A percentile compares a stretch with the other conserved stretches of the same genome.
Conservation (phyloP, 2,797 vertebrate genomes). For the Vespertilio murinus region DNA sequence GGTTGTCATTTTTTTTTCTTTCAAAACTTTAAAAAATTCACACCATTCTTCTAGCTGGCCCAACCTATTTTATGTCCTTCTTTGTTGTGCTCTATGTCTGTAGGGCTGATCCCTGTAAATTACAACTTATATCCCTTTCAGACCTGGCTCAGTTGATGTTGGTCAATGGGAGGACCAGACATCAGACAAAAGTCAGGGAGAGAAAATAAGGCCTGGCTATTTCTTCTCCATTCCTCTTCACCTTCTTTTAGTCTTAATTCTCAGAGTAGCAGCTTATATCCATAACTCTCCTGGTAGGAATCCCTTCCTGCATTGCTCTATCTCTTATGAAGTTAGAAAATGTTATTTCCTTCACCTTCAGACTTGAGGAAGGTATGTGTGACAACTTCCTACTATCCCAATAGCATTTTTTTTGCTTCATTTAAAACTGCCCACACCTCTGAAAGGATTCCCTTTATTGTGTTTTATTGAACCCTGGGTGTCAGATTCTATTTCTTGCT, state of each 20-base stretch:
- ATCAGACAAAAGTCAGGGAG: background rate
- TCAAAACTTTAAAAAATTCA: slow-evolving; percentile 22
- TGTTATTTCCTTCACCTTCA: background rate
- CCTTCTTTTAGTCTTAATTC: background rate
- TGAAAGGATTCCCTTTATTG: background rate
- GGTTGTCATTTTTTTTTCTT: background rate
- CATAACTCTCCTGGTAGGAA: background rate
- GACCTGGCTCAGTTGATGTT: background rate
- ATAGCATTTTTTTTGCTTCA: background rate
- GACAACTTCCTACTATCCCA: background rate
- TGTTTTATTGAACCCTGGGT: background rate
- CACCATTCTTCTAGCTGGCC: background rate
- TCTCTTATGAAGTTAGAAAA: background rate
- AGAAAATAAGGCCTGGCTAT: background rate
- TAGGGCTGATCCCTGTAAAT: background rate
- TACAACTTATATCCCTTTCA: background rate
- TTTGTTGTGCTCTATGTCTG: background rate
- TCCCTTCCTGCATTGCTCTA: background rate
- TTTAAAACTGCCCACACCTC: background rate
- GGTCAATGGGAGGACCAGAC: background rate
- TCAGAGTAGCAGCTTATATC: background rate
- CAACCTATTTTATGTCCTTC: background rate
- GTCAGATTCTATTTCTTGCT: background rate
- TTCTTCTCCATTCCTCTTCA: background rate
- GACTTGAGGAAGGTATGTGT: background rate